These are phyloP conservation scores for Alaudala cheleensis DNA, from an alignment of 2,113 vertebrate genomes.

Conservation along the genomic window DNA sequence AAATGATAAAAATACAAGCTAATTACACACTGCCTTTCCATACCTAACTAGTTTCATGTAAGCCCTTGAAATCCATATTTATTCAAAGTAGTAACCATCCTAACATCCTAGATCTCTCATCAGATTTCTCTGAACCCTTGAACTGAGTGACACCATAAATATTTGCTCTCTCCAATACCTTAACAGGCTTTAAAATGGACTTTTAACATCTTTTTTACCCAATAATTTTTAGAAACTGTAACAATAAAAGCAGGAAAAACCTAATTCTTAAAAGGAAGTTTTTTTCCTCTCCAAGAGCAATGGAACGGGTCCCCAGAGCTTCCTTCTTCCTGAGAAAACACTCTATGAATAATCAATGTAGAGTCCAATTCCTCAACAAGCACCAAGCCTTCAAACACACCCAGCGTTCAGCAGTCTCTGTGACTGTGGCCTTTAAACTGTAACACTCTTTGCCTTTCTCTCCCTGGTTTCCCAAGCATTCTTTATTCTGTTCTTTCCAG, in stretches of 20 bases:
- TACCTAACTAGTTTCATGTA: neutral
- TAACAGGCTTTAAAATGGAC: neutral
- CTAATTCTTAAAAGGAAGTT: conserved; percentile 5
- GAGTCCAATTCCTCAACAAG: neutral
- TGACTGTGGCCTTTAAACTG: conserved; percentile 30
- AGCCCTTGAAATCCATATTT: neutral
- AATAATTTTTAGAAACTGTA: conserved; percentile 16
- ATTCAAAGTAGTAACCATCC: neutral
- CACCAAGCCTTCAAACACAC: conserved; percentile 17
- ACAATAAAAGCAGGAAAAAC: neutral
- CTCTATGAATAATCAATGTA: conserved; percentile 40
- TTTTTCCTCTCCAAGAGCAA: neutral
- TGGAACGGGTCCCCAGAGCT: conserved; percentile 5
- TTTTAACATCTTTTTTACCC: neutral
- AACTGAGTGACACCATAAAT: neutral
- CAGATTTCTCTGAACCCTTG: neutral
- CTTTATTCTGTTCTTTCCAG: conserved; percentile 36
- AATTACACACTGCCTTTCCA: neutral
- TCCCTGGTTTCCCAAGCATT: conserved; percentile 17
- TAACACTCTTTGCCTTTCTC: neutral
- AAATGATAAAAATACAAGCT: neutral
- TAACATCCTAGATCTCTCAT: neutral
- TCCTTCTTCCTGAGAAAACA: conserved; percentile 18
- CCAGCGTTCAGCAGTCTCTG: neutral
- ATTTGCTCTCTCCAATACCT: neutral